Percentiles rank a stretch among this genome's conserved stretches.
These are phyloP conservation scores for Gallinago stenura DNA, from an alignment of 2,797 vertebrate species.

Conservation along the genomic window DNA sequence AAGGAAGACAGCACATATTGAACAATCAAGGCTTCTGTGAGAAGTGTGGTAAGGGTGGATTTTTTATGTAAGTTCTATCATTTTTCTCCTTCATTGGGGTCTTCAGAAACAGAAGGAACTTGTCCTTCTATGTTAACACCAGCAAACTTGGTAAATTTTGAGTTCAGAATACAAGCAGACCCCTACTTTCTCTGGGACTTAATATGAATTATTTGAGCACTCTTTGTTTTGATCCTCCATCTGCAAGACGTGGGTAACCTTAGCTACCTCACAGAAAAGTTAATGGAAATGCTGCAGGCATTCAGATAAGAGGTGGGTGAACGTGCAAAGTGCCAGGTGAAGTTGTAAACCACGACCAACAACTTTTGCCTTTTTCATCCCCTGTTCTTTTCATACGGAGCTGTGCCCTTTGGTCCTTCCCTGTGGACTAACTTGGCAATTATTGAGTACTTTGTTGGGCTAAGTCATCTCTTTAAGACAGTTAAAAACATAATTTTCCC, in stretches of 20 bases:
- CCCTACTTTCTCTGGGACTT: not conserved
- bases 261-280: not conserved
- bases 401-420: not conserved
- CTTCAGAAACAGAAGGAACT: not conserved
- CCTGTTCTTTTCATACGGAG: not conserved
- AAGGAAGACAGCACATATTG: not conserved
- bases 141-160: not conserved
- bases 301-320: not conserved
- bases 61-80: not conserved
- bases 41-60: not conserved
- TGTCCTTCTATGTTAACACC: not conserved
- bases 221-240: not conserved
- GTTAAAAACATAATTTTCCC: not conserved
- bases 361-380: not conserved
- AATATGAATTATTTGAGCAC: not conserved
- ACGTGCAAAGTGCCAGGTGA: not conserved
- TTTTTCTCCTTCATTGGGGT: not conserved
- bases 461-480: not conserved
- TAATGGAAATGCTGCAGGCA: not conserved
- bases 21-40: conserved; percentile 9
- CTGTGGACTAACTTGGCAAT: not conserved
- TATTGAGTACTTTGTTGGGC: not conserved
- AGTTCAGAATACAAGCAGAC: not conserved
- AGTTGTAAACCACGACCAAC: not conserved
- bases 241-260: not conserved